Base-by-base conservation (phyloP, 2,113 vertebrate species). In the Tragulus kanchil region DNA sequence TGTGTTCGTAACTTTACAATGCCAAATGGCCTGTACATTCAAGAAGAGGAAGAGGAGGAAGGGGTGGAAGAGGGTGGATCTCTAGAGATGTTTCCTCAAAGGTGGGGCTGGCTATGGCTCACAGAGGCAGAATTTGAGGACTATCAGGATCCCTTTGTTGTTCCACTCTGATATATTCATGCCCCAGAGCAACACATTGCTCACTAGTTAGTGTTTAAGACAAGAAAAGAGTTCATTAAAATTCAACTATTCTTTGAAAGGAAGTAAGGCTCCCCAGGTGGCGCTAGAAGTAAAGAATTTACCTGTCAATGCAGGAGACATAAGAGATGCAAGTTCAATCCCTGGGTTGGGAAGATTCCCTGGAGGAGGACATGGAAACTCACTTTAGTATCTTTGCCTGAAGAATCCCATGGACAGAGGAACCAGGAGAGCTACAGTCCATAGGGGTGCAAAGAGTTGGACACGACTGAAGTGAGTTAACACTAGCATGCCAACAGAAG, bases 171-270 rank as follows among this genome's bases (percentile, higher is more conserved):
- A 93, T 54, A 54, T 28, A 31, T 81, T 50, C 64, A 16, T 6
- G 5, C 31, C 64, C 7, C 8, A 5, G 82, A 85, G 50, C 42
- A 69, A 94, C 48, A 85, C 58, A 23, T 28, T 54, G 56, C 9
- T 95, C 56, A 45, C 64, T 81, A 48, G 50, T 62, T 48, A 62
- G 65, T 7, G 13, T n/a, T 61, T 48, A 71, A 92, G 73, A 71
- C 42, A 73, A 94, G 45, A 91, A 92, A 94, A 73, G 26, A 52
- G 50, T 50, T 61, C 50, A 94, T 65, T 93, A 90, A 89, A 62
- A 92, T 85, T 19, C 17, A 97, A 86, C 61, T 91, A 78, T 23
- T 50, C 73, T 75, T 69, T 77, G 48, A 85, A 78, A 77, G 54
- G 50, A 92, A 89, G 56, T 11, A 36, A 73, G 13, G 42, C 36